A percentile compares a stretch with the other conserved stretches of the same genome.
These are phyloP conservation scores for Lichenostomus cassidix DNA, from an alignment of 2,113 vertebrate genomes.

Conservation along the genomic window DNA sequence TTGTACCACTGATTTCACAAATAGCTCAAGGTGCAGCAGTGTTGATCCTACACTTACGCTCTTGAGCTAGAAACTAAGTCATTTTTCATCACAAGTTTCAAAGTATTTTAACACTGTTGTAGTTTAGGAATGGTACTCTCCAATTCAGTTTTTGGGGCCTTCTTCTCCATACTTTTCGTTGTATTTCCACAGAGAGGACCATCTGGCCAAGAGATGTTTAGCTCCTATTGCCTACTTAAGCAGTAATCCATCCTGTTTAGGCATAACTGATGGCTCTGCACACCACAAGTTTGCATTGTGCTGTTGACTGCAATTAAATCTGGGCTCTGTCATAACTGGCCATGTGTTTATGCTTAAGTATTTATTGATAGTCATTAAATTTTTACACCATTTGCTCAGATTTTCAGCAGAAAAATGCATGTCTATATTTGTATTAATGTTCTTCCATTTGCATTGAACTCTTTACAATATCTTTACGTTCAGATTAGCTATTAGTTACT, in stretches of 20 bases:
- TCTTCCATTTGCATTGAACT: neutral
- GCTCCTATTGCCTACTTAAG: neutral
- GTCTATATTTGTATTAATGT: neutral
- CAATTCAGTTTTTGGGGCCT: neutral
- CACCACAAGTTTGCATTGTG: neutral
- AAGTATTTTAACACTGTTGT: neutral
- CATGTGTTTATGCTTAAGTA: neutral
- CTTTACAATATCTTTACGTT: neutral
- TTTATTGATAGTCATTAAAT: neutral
- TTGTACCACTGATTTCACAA: neutral
- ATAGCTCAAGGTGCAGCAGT: neutral
- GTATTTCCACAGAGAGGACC: neutral
- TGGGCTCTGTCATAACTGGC: neutral
- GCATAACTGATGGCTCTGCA: neutral
- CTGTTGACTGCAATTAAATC: neutral
- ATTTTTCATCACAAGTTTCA: neutral
- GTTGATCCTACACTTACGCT: accelerated
- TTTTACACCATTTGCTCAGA: neutral
- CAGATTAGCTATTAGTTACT: neutral
- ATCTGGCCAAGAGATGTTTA: neutral
- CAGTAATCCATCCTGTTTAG: neutral
- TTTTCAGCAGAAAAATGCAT: neutral
- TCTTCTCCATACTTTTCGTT: neutral
- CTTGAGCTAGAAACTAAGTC: neutral
- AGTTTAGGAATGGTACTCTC: neutral